A percentile compares a stretch with the other conserved stretches of the same genome.
phyloP scores from a whole-genome alignment of 2,113 vertebrate genomes.

The Cephalophus harveyi region DNA sequence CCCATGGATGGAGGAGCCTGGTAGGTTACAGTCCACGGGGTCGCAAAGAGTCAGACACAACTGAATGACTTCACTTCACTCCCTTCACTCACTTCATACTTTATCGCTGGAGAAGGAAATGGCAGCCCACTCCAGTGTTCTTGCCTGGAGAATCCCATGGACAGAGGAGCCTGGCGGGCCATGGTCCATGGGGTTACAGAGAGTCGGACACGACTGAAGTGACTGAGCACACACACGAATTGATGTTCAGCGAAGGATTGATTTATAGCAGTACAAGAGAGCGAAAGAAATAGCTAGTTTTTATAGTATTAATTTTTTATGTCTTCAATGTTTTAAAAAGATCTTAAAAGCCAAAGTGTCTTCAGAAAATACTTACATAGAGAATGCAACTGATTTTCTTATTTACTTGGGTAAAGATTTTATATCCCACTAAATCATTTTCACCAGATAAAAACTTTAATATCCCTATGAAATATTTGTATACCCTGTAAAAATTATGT shows the following conservation, averaged over 20 bases:
- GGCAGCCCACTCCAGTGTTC: neutral
- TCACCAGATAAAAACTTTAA: neutral
- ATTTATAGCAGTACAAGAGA: neutral
- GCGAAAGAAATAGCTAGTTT: neutral
- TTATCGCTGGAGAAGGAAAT: neutral
- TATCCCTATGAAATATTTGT: neutral
- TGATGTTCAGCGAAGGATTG: neutral
- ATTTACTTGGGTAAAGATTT: constrained; percentile 19
- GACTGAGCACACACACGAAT: neutral
- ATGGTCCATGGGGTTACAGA: neutral
- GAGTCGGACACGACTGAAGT: neutral
- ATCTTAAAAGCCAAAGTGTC: neutral
- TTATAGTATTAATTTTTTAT: constrained; percentile 21
- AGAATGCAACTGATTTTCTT: constrained; percentile 7
- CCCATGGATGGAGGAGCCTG: neutral
- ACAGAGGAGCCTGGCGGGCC: neutral
- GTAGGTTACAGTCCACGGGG: neutral
- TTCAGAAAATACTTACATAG: constrained; percentile 28
- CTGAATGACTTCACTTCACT: neutral
- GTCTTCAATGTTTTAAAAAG: neutral
- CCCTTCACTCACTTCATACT: neutral
- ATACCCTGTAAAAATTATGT: neutral
- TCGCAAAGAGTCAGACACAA: neutral
- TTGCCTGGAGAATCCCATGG: neutral
- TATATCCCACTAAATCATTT: constrained; percentile 27